Percentiles rank a stretch among this genome's conserved stretches.
Conservation (phyloP, 2,113 vertebrate genomes). For the Phocoena phocoena region DNA sequence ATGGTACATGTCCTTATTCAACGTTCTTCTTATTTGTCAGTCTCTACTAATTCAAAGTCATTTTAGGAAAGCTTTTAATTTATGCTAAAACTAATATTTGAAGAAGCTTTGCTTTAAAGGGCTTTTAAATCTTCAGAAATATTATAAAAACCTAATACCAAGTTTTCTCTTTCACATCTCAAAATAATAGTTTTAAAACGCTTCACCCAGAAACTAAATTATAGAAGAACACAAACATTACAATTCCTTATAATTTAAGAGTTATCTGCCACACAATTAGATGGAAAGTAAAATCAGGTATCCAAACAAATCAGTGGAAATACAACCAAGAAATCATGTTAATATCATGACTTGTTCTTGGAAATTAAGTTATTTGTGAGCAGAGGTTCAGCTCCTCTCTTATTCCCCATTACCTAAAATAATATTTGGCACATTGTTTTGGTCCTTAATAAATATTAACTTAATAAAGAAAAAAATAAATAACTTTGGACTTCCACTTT, state of each 20-base stretch:
- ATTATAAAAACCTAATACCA: background rate
- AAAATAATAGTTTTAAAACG: background rate
- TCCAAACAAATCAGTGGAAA: background rate
- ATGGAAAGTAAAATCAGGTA: background rate
- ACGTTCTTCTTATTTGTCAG: constrained; percentile 24
- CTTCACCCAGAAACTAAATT: background rate
- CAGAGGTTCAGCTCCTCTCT: background rate
- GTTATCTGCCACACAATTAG: background rate
- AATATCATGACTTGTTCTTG: background rate
- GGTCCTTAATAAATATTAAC: background rate
- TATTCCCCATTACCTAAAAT: background rate
- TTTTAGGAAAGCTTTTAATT: constrained; percentile 33
- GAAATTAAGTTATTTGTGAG: background rate
- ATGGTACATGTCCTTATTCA: background rate
- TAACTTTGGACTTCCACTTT: background rate
- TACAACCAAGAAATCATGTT: background rate
- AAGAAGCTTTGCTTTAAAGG: background rate
- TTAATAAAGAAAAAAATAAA: background rate
- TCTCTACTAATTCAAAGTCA: background rate
- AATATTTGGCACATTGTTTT: background rate
- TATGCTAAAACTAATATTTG: background rate
- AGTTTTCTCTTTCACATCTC: background rate
- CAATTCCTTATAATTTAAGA: background rate
- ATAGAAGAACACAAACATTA: background rate
- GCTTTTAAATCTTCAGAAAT: constrained; percentile 41